Evolutionary conservation across 2,113 vertebrate genomes (phyloP).

Genomic region (Crypturellus undulatus): DNA sequence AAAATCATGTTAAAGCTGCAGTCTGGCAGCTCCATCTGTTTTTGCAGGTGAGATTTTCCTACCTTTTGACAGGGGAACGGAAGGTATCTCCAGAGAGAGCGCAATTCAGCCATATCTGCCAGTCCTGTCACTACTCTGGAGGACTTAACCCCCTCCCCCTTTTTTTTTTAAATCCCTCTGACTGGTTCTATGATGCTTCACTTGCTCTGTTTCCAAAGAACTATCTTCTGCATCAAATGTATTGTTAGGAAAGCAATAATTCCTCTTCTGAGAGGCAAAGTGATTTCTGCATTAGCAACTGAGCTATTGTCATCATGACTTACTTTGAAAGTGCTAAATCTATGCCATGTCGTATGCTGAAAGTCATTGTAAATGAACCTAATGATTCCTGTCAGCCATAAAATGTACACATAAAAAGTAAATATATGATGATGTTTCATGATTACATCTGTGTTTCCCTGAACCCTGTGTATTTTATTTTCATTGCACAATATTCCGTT

Average conservation of each 20-base stretch:
- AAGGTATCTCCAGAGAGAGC: background rate
- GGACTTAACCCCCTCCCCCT: background rate
- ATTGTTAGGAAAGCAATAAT: background rate
- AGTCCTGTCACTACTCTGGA: background rate
- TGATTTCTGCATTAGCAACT: background rate
- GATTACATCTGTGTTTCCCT: background rate
- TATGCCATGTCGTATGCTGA: background rate
- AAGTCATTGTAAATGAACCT: background rate
- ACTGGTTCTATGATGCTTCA: background rate
- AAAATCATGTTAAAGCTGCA: background rate
- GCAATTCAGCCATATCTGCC: background rate
- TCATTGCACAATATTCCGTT: background rate
- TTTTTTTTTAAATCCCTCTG: background rate
- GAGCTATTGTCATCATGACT: background rate
- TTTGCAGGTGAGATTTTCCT: background rate
- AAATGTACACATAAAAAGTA: background rate
- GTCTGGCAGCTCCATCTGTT: background rate
- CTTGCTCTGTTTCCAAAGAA: background rate
- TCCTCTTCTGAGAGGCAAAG: background rate
- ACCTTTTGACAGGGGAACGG: background rate
- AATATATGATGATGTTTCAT: background rate
- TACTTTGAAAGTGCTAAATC: background rate
- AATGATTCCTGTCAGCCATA: background rate
- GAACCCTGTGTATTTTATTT: background rate
- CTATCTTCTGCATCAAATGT: background rate